Evolutionary conservation across 1,140 invertebrate species (phyloP).

Genomic region (Pissodes strobi): DNA sequence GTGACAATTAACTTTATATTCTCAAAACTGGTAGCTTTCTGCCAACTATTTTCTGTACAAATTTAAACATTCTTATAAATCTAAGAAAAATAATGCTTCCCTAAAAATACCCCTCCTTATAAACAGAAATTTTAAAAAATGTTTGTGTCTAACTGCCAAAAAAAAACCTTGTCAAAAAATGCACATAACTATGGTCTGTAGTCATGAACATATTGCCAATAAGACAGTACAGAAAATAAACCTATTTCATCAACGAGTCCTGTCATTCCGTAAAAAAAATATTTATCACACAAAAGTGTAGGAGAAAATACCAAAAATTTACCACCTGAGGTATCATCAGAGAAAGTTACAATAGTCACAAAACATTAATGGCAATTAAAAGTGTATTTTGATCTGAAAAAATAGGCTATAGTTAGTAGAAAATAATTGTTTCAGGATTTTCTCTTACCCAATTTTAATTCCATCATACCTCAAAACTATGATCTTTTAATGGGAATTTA

Average conservation of each 20-base stretch:
- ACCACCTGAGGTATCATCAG: not conserved
- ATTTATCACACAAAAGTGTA: conserved; percentile 9
- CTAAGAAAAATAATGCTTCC: no score
- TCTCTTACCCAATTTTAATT: not conserved
- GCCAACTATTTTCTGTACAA: no score
- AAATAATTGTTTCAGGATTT: not conserved
- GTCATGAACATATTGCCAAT: not conserved
- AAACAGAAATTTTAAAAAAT: no score
- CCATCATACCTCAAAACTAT: not conserved
- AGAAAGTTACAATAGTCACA: no score
- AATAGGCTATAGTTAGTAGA: no score
- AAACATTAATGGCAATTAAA: no score
- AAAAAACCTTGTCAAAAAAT: conserved; percentile 8
- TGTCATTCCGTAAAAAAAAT: not conserved
- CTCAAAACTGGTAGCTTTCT: not conserved
- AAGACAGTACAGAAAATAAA: conserved; percentile 2
- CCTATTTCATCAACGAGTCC: not conserved
- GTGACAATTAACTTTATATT: not conserved
- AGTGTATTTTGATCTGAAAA: no score
- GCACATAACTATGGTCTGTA: not conserved
- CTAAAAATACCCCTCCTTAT: no score
- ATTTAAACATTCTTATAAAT: no score
- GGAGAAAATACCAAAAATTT: conserved; percentile 6
- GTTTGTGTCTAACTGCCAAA: no score
- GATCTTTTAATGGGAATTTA: not conserved